Base-by-base conservation (phyloP, 2,888 invertebrate genomes). In the Habroteleia sp. region DNA sequence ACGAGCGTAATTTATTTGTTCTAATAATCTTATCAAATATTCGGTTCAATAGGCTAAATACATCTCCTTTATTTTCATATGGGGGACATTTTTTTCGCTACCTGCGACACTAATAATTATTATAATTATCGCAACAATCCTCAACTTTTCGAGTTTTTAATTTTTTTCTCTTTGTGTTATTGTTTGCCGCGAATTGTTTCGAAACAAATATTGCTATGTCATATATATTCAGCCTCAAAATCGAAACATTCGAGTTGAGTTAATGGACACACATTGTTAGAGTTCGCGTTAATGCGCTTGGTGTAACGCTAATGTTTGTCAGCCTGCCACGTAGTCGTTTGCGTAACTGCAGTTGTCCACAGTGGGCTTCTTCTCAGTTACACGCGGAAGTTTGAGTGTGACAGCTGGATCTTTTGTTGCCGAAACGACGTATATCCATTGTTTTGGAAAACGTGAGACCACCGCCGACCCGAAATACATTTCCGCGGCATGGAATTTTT, bases 401-500 rank as follows among this genome's bases (percentile, higher is more conserved):
- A 74, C 74, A 74, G 60, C 62, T 66, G 60, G 48, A 66, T 74
- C 74, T 68, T 74, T 74, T 74, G 74, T 74, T 62, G 42, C 41
- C 48, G 54, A 62, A 68, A 74, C 62, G 54, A 54, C 60, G 54
- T 56, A 41, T 37, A 54, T 74, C 52, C 66, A 73, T 73, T 76
- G 76, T 76, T 73, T 76, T 62, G 52, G 74, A 48, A 68, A 68
- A 68, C 56, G 39, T 68, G 68, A 56, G 68, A 63, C 74, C 62
- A 68, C 62, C 68, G 44, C 68, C 56, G 68, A 66, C 66, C 73
- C 66, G 60, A 66, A 74, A 74, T 66, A 66, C 52, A 48, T 66
- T 74, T 58, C 44, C 50, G 39, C 52, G 23, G 41, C 29, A 63
- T 41, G 72, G 63, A 52, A 76, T 71, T 76, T 56, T 39, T 46